Evolutionary conservation across 1,140 invertebrate species (phyloP).

Genomic region (Alviniconcha marisindica): DNA sequence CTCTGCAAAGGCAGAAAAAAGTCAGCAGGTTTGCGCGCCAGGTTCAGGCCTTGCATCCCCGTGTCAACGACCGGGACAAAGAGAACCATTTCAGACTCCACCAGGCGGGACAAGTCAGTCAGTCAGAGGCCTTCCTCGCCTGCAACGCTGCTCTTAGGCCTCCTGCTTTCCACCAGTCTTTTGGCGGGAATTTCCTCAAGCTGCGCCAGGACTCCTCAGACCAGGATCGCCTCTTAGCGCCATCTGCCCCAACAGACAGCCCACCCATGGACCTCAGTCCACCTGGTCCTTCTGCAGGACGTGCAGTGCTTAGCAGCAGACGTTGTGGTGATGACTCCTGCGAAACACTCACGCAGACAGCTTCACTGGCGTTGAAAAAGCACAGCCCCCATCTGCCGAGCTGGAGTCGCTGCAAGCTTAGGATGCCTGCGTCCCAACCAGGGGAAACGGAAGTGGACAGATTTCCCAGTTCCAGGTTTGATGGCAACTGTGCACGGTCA

Average conservation of each 20-base stretch:
- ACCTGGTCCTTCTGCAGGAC: background rate
- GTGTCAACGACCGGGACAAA: background rate
- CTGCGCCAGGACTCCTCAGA: too few relatives aligned
- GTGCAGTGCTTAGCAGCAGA: background rate
- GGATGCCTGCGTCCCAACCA: too few relatives aligned
- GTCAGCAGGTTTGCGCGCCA: background rate
- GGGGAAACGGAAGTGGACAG: too few relatives aligned
- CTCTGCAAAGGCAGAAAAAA: background rate
- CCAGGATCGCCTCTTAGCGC: background rate
- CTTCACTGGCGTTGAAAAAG: background rate
- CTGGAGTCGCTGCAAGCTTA: too few relatives aligned
- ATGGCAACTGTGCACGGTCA: background rate
- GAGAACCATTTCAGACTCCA: background rate
- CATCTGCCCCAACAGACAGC: conserved; percentile 19
- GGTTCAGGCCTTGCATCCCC: background rate
- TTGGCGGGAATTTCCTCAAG: background rate
- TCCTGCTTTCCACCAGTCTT: too few relatives aligned
- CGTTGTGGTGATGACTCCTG: background rate
- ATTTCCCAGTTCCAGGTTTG: background rate
- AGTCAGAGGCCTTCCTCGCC: too few relatives aligned
- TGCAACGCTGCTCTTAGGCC: too few relatives aligned
- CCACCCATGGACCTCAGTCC: conserved; percentile 31
- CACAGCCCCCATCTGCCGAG: too few relatives aligned
- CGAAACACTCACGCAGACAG: background rate
- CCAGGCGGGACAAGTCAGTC: too few relatives aligned